A percentile compares a stretch with the other conserved stretches of the same genome.
phyloP scores from a whole-genome alignment of 2,888 invertebrate species.

The Pomacea canaliculata region DNA sequence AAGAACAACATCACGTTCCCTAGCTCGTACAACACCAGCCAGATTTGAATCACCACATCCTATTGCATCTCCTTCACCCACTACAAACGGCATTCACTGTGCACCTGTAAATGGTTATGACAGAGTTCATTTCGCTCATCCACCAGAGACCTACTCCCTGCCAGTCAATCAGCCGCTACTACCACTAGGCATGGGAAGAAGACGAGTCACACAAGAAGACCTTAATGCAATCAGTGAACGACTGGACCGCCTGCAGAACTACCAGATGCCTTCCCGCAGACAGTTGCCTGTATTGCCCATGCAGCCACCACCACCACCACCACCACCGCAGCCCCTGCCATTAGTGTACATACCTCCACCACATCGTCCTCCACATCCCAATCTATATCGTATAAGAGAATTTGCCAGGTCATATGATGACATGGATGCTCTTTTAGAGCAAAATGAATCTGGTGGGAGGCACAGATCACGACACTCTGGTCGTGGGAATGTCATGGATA shows the following conservation, averaged over 20 bases:
- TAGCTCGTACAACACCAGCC: slow-evolving; percentile 45
- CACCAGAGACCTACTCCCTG: slow-evolving; percentile 14
- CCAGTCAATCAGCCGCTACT: slow-evolving; percentile 9
- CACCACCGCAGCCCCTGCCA: slow-evolving; percentile 17
- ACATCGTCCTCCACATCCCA: slow-evolving; percentile 37
- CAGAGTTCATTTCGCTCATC: slow-evolving; percentile 12
- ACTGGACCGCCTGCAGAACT: slow-evolving; percentile 52
- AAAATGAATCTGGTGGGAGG: slow-evolving; percentile 44
- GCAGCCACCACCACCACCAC: slow-evolving; percentile 31
- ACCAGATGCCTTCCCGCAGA: slow-evolving; percentile 48
- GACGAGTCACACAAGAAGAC: slow-evolving; percentile 56
- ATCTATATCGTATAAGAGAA: slow-evolving; percentile 46
- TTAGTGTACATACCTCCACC: slow-evolving; percentile 33
- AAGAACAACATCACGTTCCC: slow-evolving; percentile 37
- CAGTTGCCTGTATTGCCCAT: slow-evolving; percentile 34
- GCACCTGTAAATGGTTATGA: slow-evolving; percentile 27
- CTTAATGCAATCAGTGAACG: slow-evolving; percentile 54
- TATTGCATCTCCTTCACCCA: slow-evolving; percentile 14
- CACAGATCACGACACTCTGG: slow-evolving; percentile 27
- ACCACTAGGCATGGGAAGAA: slow-evolving; percentile 2
- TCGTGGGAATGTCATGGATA: slow-evolving; percentile 37
- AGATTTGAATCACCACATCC: slow-evolving; percentile 40
- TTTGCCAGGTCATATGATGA: slow-evolving; percentile 48
- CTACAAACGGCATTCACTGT: background rate
- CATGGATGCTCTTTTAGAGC: slow-evolving; percentile 49